phyloP scores from a whole-genome alignment of 1,140 invertebrate species.

The Physella acuta region DNA sequence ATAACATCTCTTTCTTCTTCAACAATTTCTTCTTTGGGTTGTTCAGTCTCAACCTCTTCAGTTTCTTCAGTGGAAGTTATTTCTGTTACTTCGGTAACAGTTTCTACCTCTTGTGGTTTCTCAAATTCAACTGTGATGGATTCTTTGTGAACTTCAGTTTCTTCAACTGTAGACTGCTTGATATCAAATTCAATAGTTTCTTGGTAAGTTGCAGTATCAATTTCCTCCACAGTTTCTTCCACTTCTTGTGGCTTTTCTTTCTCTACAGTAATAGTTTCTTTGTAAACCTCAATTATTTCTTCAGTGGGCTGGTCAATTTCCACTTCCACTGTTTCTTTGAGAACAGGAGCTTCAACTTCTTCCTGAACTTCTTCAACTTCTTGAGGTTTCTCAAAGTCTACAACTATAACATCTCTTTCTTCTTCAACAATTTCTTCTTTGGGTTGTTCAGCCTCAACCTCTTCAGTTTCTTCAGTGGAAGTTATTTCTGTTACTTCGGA shows the following conservation, averaged over 20 bases:
- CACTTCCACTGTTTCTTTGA: conserved; percentile 12
- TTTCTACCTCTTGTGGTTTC: conserved; percentile 18
- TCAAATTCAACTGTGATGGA: conserved; percentile 22
- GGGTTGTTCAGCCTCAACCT: conserved; percentile 14
- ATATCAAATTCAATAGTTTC: conserved; percentile 1
- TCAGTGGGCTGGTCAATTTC: conserved; percentile 9
- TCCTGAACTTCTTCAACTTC: conserved; percentile 19
- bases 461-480: conserved; percentile 10
- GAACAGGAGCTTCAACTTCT: not conserved
- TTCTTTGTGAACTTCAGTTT: not conserved
- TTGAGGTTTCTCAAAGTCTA: conserved; percentile 23
- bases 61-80: conserved; percentile 1
- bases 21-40: conserved; percentile 17
- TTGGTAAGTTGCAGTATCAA: not conserved
- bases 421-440: conserved; percentile 22
- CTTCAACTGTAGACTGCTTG: not conserved
- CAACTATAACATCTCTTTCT: conserved; percentile 2
- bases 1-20: conserved; percentile 15
- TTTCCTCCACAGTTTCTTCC: conserved; percentile 1
- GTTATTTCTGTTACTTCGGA: conserved; percentile 22
- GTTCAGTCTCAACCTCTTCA: not conserved
- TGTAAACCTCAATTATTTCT: conserved; percentile 9
- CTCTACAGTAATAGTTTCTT: conserved; percentile 24
- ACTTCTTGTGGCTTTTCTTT: conserved; percentile 20
- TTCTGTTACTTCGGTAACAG: conserved; percentile 8